Percentiles rank a stretch among this genome's conserved stretches.
Conservation (phyloP, 1,140 invertebrate species). For the Drosophila cardini region DNA sequence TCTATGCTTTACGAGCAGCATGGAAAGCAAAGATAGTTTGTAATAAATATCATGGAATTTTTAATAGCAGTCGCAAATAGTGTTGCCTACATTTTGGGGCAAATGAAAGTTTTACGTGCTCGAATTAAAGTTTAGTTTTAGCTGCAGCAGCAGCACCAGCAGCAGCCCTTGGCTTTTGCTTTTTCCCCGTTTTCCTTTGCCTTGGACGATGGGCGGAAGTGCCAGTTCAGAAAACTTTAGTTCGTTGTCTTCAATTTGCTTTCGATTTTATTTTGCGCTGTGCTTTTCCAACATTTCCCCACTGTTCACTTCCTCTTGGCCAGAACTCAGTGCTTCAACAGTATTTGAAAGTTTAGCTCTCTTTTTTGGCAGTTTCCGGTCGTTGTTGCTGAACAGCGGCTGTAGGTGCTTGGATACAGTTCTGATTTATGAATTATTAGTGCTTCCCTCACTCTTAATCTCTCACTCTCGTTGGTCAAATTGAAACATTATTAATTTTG, state of each 20-base stretch:
- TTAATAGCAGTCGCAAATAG: constrained; percentile 66
- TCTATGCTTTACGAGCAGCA: constrained; percentile 11
- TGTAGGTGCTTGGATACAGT: constrained; percentile 23
- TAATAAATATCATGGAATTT: constrained; percentile 78
- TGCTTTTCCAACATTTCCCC: neutral
- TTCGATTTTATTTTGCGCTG: constrained; percentile 74
- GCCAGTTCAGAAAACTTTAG: constrained; percentile 57
- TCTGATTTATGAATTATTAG: constrained; percentile 78
- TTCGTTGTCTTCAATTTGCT: constrained; percentile 78
- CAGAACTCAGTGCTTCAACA: constrained; percentile 12
- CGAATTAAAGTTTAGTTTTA: constrained; percentile 67
- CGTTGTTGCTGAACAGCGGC: constrained; percentile 4
- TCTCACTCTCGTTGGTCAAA: constrained; percentile 15
- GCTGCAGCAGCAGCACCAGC: constrained; percentile 24
- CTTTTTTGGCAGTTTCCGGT: constrained; percentile 58
- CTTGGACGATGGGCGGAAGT: constrained; percentile 44
- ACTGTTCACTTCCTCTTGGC: constrained; percentile 45
- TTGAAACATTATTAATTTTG: constrained; percentile 67
- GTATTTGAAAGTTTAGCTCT: constrained; percentile 43
- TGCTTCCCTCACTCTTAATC: constrained; percentile 15
- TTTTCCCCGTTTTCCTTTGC: neutral
- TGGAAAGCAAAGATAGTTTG: constrained; percentile 11
- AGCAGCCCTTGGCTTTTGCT: neutral
- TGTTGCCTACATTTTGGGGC: constrained; percentile 55
- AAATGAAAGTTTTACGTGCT: constrained; percentile 69